These are phyloP conservation scores for Diacarnus erythraeanus DNA, from an alignment of 37 sponge, comb jelly and placozoan species.

Conservation along the genomic window DNA sequence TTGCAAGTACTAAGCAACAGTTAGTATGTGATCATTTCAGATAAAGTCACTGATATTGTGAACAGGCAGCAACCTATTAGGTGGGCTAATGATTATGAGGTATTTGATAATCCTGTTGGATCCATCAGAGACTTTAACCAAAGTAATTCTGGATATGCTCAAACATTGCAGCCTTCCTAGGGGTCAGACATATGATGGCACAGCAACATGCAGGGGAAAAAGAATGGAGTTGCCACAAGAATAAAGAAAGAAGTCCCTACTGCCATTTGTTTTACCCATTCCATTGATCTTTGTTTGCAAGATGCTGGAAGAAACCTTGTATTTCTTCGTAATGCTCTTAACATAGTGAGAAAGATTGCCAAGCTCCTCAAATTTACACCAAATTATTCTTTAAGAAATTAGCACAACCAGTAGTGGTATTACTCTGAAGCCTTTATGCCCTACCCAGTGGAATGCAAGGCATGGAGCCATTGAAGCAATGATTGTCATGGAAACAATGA, in stretches of 20 bases:
- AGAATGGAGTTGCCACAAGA: background rate
- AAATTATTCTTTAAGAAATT: constrained; percentile 3
- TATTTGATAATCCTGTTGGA: constrained; percentile 41
- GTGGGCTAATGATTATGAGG: constrained; percentile 36
- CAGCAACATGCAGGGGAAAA: too few relatives aligned
- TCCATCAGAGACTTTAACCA: too few relatives aligned
- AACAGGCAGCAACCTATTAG: constrained; percentile 50
- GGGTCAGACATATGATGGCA: constrained; percentile 45
- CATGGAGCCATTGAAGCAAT: constrained; percentile 53
- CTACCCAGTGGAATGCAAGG: constrained; percentile 61
- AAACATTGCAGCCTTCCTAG: background rate
- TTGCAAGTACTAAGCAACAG: too few relatives aligned
- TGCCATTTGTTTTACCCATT: background rate
- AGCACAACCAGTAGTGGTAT: background rate
- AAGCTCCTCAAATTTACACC: background rate
- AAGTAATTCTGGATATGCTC: too few relatives aligned
- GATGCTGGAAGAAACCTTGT: constrained; percentile 34
- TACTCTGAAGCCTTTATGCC: constrained; percentile 49
- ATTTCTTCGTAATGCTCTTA: background rate
- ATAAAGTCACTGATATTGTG: constrained; percentile 54
- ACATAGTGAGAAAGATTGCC: background rate
- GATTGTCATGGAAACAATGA: constrained; percentile 44
- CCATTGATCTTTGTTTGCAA: background rate
- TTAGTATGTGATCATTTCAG: constrained; percentile 54
- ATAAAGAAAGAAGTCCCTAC: background rate